A percentile compares a stretch with the other conserved stretches of the same genome.
phyloP scores from a whole-genome alignment of 2,113 vertebrate genomes.

The Pampusana beccarii region DNA sequence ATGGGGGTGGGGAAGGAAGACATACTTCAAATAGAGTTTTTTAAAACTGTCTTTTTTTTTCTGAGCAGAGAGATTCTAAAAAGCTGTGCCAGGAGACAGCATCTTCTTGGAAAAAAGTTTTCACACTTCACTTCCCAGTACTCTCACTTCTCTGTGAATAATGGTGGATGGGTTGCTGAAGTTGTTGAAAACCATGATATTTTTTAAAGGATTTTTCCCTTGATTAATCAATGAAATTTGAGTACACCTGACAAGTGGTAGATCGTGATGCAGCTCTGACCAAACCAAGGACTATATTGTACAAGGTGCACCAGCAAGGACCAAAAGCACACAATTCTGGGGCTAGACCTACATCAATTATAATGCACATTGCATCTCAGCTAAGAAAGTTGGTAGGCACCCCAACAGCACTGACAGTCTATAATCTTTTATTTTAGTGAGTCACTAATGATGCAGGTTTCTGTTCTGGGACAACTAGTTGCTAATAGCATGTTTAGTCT shows the following conservation, averaged over 20 bases:
- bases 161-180: neutral
- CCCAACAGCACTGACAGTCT: neutral
- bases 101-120: neutral
- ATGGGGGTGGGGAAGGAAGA: neutral
- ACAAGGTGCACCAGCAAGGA: neutral
- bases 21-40: neutral
- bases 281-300: neutral
- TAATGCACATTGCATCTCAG: neutral
- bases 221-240: neutral
- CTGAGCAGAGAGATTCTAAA: neutral
- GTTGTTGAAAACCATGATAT: neutral
- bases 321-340: neutral
- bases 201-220: neutral
- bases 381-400: neutral
- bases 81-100: neutral
- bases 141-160: neutral
- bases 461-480: neutral
- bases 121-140: neutral
- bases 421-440: neutral
- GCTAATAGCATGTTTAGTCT: neutral
- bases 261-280: neutral
- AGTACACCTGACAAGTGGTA: neutral
- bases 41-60: neutral
- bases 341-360: neutral
- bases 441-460: neutral